Conservation (phyloP, 2,888 invertebrate species). For the Strigamia crassipes region DNA sequence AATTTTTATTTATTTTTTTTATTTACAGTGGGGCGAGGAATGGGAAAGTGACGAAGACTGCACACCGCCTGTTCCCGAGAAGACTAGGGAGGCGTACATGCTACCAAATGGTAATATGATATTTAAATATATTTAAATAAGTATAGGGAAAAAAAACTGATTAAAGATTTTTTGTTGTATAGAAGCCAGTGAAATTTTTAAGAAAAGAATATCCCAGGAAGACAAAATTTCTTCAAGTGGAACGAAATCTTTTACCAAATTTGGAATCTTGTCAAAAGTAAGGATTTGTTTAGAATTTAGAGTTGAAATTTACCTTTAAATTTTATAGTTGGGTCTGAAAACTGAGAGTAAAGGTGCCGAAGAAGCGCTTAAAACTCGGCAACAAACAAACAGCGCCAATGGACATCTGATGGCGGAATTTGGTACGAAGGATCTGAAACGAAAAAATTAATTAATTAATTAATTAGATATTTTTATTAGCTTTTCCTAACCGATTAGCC, state of each 20-base stretch:
- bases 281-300: neutral
- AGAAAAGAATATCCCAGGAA: neutral
- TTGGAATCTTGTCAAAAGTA: constrained; percentile 32
- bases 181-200: neutral
- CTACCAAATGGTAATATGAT: constrained; percentile 44
- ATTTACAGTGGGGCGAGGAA: constrained; percentile 45
- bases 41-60: constrained; percentile 47
- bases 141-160: neutral
- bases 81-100: constrained; percentile 49
- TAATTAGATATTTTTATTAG: neutral
- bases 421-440: neutral
- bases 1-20: neutral
- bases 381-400: neutral
- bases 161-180: neutral
- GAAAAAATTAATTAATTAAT: neutral
- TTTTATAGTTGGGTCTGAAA: neutral
- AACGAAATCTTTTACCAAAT: neutral
- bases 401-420: neutral
- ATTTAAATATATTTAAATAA: neutral
- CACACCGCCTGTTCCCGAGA: constrained; percentile 49
- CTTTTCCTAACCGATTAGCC: neutral
- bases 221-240: neutral
- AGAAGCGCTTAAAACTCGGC: neutral
- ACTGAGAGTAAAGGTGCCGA: neutral
- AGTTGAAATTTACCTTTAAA: neutral